Base-by-base conservation (phyloP, 1,140 invertebrate genomes). In the Goniozus legneri region DNA sequence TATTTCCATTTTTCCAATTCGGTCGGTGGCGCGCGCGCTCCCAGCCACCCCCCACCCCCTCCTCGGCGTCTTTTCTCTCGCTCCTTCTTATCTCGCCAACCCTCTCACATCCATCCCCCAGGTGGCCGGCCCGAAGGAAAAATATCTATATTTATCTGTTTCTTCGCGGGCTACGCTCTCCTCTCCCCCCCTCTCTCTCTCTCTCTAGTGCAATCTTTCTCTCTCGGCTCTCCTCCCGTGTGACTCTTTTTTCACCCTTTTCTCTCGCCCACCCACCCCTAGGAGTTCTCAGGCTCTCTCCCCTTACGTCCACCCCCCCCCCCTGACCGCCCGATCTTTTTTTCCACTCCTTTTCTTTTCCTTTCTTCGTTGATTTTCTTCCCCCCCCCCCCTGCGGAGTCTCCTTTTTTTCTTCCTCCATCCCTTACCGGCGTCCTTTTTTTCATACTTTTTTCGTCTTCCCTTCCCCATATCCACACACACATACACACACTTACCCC, bases 1-100 rank as follows among this genome's bases (percentile, higher is more conserved):
- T 72, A 71, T 71, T 73, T 74, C 64, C 67, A 71, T 69, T 73
- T 71, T 69, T 74, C 60, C 69, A 67, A 70, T 73, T 74, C 69
- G 58, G 59, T 58, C 45, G 57, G 44, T 44, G 57, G 57, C 40
- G 50, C 50, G 40, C 54, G 50, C 40, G 57, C 54, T 52, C 52
- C 42, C 49, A 35, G 22, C 32, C 53, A 21, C 32, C 30, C 46
- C 38, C 32, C 45, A 39, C 20, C 33, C 43, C 40, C 43, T 27
- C 24, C 32, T 15, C 47, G 7, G 14, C 49, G 36, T 43, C 20
- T 24, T n/a, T 48, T 41, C 35, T 52, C 54, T 44, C 53, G 47
- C 42, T 19, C 34, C 31, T 22, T 12, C 27, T 15, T n/a, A 44
- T 37, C 47, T 42, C 39, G 40, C 30, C 36, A 19, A 13, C 21